phyloP scores from a whole-genome alignment of 2,888 invertebrate species.

The Boloria euphrosyne region DNA sequence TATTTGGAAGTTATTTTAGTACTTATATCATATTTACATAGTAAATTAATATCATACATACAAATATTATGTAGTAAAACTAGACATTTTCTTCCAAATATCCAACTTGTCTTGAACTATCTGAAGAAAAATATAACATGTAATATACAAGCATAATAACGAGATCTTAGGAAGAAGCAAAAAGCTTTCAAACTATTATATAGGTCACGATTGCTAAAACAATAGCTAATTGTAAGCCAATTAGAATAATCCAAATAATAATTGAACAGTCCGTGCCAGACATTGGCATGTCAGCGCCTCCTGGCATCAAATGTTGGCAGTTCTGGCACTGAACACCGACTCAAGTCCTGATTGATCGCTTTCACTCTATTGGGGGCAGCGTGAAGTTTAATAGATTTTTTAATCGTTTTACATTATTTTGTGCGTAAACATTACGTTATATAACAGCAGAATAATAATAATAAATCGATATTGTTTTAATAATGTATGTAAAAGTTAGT shows the following conservation, averaged over 20 bases:
- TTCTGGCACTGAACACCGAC: slow-evolving; percentile 24
- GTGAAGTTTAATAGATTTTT: slow-evolving; percentile 9
- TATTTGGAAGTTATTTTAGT: too few relatives aligned
- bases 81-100: too few relatives aligned
- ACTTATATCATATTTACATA: too few relatives aligned
- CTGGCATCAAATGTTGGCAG: slow-evolving; percentile 18
- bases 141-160: too few relatives aligned
- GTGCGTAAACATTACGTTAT: background rate
- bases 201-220: background rate
- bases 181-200: background rate
- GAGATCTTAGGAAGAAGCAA: background rate
- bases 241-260: slow-evolving; percentile 22
- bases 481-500: too few relatives aligned
- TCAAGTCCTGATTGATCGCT: slow-evolving; percentile 32
- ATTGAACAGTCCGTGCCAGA: slow-evolving; percentile 10
- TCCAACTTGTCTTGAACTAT: too few relatives aligned
- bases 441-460: background rate
- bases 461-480: too few relatives aligned
- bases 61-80: too few relatives aligned
- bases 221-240: slow-evolving; percentile 17
- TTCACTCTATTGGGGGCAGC: slow-evolving; percentile 20
- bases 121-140: too few relatives aligned
- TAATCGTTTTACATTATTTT: slow-evolving; percentile 3
- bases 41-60: too few relatives aligned
- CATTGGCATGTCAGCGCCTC: slow-evolving; percentile 14